Evolutionary conservation across 2,113 vertebrate species (phyloP).

Genomic region (Osmerus eperlanus): DNA sequence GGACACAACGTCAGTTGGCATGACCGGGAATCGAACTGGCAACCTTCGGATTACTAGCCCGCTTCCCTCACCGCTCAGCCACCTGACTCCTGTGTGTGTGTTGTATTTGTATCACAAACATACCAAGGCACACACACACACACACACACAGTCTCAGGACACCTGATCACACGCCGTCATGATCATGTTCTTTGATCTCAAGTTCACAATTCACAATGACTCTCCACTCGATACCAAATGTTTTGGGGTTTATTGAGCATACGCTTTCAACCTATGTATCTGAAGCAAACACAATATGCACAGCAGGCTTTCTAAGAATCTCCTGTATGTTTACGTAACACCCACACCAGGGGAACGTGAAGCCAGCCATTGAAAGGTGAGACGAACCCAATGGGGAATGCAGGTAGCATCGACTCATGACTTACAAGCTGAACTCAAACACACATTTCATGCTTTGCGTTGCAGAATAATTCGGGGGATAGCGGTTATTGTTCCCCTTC

Average conservation of each 20-base stretch:
- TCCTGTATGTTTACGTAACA: slow-evolving; percentile 34
- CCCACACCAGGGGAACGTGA: slow-evolving; percentile 39
- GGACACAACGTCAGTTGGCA: no score
- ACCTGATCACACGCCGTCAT: slow-evolving; percentile 26
- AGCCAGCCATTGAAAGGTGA: slow-evolving; percentile 32
- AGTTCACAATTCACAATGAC: slow-evolving; percentile 28
- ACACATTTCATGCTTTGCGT: slow-evolving; percentile 71
- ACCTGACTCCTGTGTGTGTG: no score
- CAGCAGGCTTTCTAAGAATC: slow-evolving; percentile 50
- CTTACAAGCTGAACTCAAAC: slow-evolving; percentile 39
- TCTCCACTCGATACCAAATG: slow-evolving; percentile 42
- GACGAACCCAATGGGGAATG: slow-evolving; percentile 25
- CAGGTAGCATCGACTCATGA: slow-evolving; percentile 39
- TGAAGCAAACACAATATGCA: slow-evolving; percentile 55
- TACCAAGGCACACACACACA: slow-evolving; percentile 19
- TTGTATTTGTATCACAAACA: slow-evolving; percentile 3
- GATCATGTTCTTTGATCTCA: slow-evolving; percentile 48
- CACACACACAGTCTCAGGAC: slow-evolving; percentile 14
- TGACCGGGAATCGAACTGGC: no score
- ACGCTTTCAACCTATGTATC: slow-evolving; percentile 42
- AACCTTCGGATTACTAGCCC: no score
- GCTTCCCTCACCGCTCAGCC: no score
- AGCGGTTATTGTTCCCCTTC: slow-evolving; percentile 54
- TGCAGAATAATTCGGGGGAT: slow-evolving; percentile 65
- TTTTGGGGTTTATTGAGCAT: slow-evolving; percentile 58